phyloP scores from a whole-genome alignment of 2,113 vertebrate genomes.

The Carollia perspicillata region DNA sequence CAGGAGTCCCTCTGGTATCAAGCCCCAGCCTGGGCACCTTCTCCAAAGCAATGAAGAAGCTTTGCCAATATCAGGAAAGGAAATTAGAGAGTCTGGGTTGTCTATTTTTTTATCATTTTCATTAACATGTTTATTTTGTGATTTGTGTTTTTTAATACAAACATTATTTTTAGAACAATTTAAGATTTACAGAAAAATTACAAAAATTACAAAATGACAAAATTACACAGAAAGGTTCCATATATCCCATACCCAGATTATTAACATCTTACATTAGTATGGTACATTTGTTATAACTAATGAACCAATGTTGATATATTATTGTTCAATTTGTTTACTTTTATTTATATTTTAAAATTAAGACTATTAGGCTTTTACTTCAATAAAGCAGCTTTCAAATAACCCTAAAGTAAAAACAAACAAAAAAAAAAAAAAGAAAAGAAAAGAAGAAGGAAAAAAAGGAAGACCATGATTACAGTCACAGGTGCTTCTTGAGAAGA shows the following conservation, averaged over 20 bases:
- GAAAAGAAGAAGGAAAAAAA: neutral
- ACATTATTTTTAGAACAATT: neutral
- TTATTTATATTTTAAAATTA: neutral
- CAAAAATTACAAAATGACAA: neutral
- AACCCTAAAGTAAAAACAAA: conserved; percentile 5
- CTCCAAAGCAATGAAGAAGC: neutral
- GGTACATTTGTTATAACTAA: neutral
- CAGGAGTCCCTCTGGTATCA: neutral
- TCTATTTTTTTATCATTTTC: neutral
- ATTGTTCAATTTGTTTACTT: neutral
- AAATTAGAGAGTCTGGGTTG: neutral
- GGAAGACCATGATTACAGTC: neutral
- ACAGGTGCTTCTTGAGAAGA: neutral
- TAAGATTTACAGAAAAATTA: neutral
- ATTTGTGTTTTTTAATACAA: neutral
- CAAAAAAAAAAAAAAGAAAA: neutral
- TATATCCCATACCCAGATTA: neutral
- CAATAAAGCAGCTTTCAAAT: neutral
- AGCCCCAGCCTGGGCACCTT: neutral
- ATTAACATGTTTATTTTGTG: neutral
- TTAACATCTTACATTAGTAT: neutral
- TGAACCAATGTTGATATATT: neutral
- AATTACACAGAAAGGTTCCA: neutral
- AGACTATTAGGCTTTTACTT: neutral
- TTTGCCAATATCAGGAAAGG: neutral